Percentiles rank a stretch among this genome's conserved stretches.
These are phyloP conservation scores for Palythoa grandis DNA, from an alignment of 92 coral and sea anemone genomes.

Conservation along the genomic window DNA sequence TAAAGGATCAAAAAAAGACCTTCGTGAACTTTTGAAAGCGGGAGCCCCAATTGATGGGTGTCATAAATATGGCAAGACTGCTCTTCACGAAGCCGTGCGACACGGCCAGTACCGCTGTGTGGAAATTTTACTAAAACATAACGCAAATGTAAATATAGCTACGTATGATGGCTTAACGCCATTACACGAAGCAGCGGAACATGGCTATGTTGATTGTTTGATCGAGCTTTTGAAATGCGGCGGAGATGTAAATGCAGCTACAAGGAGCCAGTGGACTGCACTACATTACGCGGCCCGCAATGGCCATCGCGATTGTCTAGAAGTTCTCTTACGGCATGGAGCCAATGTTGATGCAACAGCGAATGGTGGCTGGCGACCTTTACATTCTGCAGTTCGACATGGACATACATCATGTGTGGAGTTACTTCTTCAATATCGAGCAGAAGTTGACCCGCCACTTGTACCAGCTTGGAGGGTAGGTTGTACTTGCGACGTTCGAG, in stretches of 20 bases:
- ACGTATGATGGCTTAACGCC: conserved; percentile 98
- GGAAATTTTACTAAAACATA: conserved; percentile 91
- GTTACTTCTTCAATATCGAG: conserved; percentile 83
- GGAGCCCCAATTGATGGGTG: conserved; percentile 99
- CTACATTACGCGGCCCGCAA: conserved; percentile 97
- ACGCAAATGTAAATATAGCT: conserved; percentile 96
- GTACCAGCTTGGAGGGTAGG: conserved; percentile 96
- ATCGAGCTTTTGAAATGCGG: conserved; percentile 92
- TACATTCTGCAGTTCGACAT: conserved; percentile 97
- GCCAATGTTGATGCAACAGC: conserved; percentile 98
- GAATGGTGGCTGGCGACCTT: conserved; percentile 98
- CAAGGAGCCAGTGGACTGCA: conserved; percentile 98
- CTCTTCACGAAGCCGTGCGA: conserved; percentile 98
- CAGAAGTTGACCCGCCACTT: conserved; percentile 97
- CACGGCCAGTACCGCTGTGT: conserved; percentile 98
- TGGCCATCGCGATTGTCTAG: conserved; percentile 96
- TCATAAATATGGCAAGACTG: conserved; percentile 98
- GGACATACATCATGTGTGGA: conserved; percentile 97
- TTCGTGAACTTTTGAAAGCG: conserved; percentile 92
- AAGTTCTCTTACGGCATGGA: conserved; percentile 94
- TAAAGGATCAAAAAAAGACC: conserved; percentile 96
- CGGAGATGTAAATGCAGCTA: conserved; percentile 92
- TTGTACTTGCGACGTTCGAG: not conserved
- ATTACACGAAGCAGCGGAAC: conserved; percentile 97
- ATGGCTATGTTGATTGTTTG: conserved; percentile 97